phyloP scores from a whole-genome alignment of 2,797 vertebrate genomes.

The Sebastes trivittatus region DNA sequence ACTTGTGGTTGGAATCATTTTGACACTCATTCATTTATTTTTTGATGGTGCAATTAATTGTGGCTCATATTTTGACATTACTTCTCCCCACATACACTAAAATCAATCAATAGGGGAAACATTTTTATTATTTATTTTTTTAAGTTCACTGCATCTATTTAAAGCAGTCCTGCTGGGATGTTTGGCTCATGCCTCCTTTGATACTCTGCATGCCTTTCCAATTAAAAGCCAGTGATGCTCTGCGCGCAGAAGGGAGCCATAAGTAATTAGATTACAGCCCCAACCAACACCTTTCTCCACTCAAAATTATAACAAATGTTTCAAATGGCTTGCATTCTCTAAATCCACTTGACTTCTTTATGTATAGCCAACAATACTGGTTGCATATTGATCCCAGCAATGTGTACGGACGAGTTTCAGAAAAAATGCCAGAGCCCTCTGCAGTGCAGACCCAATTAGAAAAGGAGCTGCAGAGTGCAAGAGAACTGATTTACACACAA shows the following conservation, averaged over 20 bases:
- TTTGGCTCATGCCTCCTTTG: conserved; percentile 46
- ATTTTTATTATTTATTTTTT: neutral
- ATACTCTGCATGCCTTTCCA: conserved; percentile 59
- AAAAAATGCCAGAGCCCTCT: conserved; percentile 48
- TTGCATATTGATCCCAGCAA: conserved; percentile 54
- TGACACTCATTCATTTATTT: conserved; percentile 25
- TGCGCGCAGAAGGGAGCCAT: conserved; percentile 29
- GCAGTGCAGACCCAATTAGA: conserved; percentile 75
- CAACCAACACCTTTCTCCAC: neutral
- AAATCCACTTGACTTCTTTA: conserved; percentile 55
- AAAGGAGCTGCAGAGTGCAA: conserved; percentile 62
- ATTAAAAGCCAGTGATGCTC: conserved; percentile 58
- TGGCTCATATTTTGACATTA: conserved; percentile 11
- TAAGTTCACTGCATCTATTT: conserved; percentile 29
- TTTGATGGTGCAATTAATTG: conserved; percentile 31
- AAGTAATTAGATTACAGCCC: conserved; percentile 44
- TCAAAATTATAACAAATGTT: conserved; percentile 27
- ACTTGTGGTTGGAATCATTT: neutral
- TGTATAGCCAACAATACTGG: conserved; percentile 13
- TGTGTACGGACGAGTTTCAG: conserved; percentile 39
- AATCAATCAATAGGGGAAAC: neutral
- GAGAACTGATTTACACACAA: conserved; percentile 76
- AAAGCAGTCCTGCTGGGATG: conserved; percentile 50
- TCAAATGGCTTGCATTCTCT: conserved; percentile 23
- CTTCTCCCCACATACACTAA: neutral